Base-by-base conservation (phyloP, 2,888 invertebrate species). In the Celastrina argiolus region DNA sequence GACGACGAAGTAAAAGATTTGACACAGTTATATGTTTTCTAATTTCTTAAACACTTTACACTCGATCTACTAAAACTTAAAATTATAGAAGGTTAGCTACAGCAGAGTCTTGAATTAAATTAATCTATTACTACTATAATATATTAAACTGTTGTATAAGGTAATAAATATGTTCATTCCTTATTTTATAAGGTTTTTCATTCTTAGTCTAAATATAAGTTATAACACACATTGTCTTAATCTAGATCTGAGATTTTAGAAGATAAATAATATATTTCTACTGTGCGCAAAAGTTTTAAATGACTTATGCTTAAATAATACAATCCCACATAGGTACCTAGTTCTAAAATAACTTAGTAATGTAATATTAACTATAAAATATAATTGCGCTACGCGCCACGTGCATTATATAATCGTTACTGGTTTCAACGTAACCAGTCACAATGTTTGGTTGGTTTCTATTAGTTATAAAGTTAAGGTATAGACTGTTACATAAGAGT, bases 111-210 rank as follows among this genome's bases (percentile, higher is more conserved):
- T 45, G 8, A 45, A 45, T 16, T 45, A 45, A 45, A 45, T n/a
- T 45, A 45, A 18, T 18, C 10, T 45, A 10, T 18, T 10, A 1
- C 10, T 18, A 45, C 7, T 45, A 39, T 12, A 34, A 4, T 42
- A 42, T 42, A 42, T n/a, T n/a, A n/a, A n/a, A n/a, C n/a, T 42
- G 42, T 5, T 42, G 16, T n/a, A 16, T 7, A 42, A 42, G 16
- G 42, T 42, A 8, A 14, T 51, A 22, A 22, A 51, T 51, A 26
- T 26, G 12, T 51, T 26, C 22, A 51, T 22, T 26, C 51, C 26
- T 51, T 51, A 51, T 51, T 51, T 51, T 5, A 51, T 51, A 51
- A 51, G 51, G 51, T 51, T 51, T 51, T 22, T 12, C 18, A 18
- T 10, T 18, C 51, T 22, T 14, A 22, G 1, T 10, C 4, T 51